Percentiles rank a stretch among this genome's conserved stretches.
phyloP scores from a whole-genome alignment of 2,113 vertebrate species.

The Larimichthys crocea region DNA sequence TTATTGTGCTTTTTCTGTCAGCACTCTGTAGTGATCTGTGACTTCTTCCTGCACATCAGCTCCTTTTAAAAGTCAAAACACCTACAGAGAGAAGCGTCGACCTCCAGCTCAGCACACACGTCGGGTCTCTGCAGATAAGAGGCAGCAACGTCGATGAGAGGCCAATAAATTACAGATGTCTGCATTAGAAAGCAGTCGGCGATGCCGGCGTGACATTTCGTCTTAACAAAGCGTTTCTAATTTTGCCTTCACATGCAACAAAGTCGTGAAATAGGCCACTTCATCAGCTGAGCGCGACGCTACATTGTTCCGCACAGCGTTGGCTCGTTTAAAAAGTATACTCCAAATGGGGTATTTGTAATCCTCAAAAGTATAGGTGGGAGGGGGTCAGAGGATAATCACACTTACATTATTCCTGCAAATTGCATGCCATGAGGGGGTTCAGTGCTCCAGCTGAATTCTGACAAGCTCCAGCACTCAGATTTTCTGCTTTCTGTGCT shows the following conservation, averaged over 20 bases:
- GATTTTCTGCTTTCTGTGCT: background rate
- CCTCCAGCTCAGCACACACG: background rate
- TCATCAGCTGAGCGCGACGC: background rate
- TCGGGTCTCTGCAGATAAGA: background rate
- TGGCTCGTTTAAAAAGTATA: background rate
- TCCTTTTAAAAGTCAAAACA: constrained; percentile 20
- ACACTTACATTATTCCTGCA: constrained; percentile 44
- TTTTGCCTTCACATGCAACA: background rate
- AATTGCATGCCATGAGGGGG: constrained; percentile 24
- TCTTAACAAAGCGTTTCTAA: constrained; percentile 1
- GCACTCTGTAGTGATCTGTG: constrained; percentile 1
- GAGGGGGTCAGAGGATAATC: constrained; percentile 36
- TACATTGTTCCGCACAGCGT: background rate
- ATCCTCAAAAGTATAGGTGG: constrained; percentile 12
- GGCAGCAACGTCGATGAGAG: background rate
- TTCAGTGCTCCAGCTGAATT: background rate
- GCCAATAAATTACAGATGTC: constrained; percentile 26
- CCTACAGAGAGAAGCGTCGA: background rate
- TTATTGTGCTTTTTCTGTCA: background rate
- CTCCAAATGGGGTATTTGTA: constrained; percentile 25
- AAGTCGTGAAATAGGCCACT: constrained; percentile 4
- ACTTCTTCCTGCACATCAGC: background rate
- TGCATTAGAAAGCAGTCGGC: background rate
- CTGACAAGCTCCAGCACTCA: background rate
- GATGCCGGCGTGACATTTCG: constrained; percentile 17